These are phyloP conservation scores for Cremastobaeus sp. DNA, from an alignment of 2,888 invertebrate species.

Conservation along the genomic window DNA sequence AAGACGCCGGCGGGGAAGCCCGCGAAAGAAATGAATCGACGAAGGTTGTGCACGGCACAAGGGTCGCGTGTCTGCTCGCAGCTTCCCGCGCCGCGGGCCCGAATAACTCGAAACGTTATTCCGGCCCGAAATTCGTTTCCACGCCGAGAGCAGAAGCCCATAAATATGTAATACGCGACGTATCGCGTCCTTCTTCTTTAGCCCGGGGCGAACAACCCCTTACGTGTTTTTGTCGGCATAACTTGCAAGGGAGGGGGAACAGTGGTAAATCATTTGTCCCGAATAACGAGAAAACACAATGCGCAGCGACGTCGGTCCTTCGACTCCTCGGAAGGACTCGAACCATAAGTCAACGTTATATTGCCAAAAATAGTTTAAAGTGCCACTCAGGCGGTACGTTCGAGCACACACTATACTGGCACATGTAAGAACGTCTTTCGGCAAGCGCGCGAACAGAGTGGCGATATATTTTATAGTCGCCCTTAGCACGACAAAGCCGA, in stretches of 20 bases:
- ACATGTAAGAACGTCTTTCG: slow-evolving; percentile 51
- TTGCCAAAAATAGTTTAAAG: slow-evolving; percentile 78
- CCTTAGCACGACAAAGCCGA: slow-evolving; percentile 65
- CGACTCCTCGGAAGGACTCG: slow-evolving; percentile 62
- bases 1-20: not conserved
- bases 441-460: slow-evolving; percentile 47
- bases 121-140: slow-evolving; percentile 76
- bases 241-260: slow-evolving; percentile 64
- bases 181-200: slow-evolving; percentile 62
- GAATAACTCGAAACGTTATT: slow-evolving; percentile 69
- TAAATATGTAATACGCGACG: slow-evolving; percentile 77
- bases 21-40: not conserved
- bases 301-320: slow-evolving; percentile 12
- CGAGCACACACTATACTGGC: not conserved
- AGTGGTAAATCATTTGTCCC: slow-evolving; percentile 76
- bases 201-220: slow-evolving; percentile 68
- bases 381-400: slow-evolving; percentile 69
- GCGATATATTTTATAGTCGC: slow-evolving; percentile 70
- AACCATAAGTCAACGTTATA: slow-evolving; percentile 77
- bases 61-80: slow-evolving; percentile 22
- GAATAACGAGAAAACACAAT: slow-evolving; percentile 71
- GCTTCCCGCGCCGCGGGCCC: slow-evolving; percentile 25
- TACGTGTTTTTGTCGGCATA: slow-evolving; percentile 71
- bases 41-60: slow-evolving; percentile 4
- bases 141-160: slow-evolving; percentile 75